Evolutionary conservation across 2,888 invertebrate genomes (phyloP).

Genomic region (Drosophila quinaria): DNA sequence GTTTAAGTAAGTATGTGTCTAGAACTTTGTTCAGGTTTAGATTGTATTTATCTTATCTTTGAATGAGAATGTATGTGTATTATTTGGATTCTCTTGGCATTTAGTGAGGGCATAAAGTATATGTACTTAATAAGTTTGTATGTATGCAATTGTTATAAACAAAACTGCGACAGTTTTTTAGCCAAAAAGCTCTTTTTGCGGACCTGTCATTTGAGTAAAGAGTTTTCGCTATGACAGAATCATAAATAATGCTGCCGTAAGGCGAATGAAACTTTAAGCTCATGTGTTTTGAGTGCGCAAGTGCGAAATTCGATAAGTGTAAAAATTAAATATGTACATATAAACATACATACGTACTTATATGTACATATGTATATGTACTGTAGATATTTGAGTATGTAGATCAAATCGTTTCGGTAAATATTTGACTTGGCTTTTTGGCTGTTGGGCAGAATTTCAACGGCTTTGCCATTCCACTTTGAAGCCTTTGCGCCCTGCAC

Average conservation of each 20-base stretch:
- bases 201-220: slow-evolving; percentile 40
- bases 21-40: slow-evolving; percentile 34
- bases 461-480: slow-evolving; percentile 37
- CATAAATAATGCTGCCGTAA: slow-evolving; percentile 61
- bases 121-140: slow-evolving; percentile 9
- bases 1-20: background rate
- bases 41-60: slow-evolving; percentile 61
- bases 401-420: slow-evolving; percentile 50
- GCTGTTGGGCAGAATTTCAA: slow-evolving; percentile 34
- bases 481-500: slow-evolving; percentile 2
- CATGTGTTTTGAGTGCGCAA: slow-evolving; percentile 43
- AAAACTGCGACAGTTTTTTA: slow-evolving; percentile 32
- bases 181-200: slow-evolving; percentile 46
- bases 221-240: slow-evolving; percentile 45
- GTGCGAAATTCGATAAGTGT: slow-evolving; percentile 65
- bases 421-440: slow-evolving; percentile 48
- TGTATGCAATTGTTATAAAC: slow-evolving; percentile 18
- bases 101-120: slow-evolving; percentile 23
- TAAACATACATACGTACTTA: background rate
- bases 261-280: slow-evolving; percentile 59
- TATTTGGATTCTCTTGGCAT: slow-evolving; percentile 26
- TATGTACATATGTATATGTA: background rate
- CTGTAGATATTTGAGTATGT: slow-evolving; percentile 24
- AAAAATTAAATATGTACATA: slow-evolving; percentile 42
- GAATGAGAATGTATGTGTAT: slow-evolving; percentile 12